Percentiles rank a stretch among this genome's conserved stretches.
These are phyloP conservation scores for Meghimatium bilineatum DNA, from an alignment of 2,888 invertebrate genomes.

Conservation along the genomic window DNA sequence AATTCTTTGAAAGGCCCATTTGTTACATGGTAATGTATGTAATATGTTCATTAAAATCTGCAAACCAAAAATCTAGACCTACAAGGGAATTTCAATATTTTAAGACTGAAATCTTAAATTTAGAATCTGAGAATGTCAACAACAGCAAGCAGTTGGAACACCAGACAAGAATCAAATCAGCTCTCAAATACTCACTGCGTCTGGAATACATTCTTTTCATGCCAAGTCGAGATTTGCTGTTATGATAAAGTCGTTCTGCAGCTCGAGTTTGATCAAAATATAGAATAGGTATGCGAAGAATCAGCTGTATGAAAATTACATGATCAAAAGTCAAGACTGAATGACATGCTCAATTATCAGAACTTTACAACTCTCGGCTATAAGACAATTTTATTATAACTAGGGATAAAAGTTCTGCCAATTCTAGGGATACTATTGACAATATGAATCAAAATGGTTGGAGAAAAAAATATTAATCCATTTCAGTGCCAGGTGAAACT, in stretches of 20 bases:
- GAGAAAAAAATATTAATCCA: background rate
- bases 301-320: slow-evolving; percentile 33
- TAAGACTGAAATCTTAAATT: background rate
- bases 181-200: slow-evolving; percentile 38
- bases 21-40: background rate
- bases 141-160: background rate
- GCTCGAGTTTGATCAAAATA: slow-evolving; percentile 28
- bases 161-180: background rate
- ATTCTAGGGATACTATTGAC: too few relatives aligned
- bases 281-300: slow-evolving; percentile 43
- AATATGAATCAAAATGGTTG: too few relatives aligned
- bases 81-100: background rate
- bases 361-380: background rate
- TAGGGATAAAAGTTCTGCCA: too few relatives aligned
- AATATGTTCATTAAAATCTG: background rate
- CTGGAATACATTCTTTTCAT: slow-evolving; percentile 46
- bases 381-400: too few relatives aligned
- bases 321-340: background rate
- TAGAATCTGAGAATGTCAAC: background rate
- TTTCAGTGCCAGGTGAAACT: slow-evolving; percentile 5
- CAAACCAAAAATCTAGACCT: background rate
- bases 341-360: background rate
- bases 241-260: slow-evolving; percentile 41
- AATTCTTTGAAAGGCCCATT: background rate
- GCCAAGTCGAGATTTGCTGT: slow-evolving; percentile 44